phyloP scores from a whole-genome alignment of 2,888 invertebrate genomes.

The Salticus scenicus region DNA sequence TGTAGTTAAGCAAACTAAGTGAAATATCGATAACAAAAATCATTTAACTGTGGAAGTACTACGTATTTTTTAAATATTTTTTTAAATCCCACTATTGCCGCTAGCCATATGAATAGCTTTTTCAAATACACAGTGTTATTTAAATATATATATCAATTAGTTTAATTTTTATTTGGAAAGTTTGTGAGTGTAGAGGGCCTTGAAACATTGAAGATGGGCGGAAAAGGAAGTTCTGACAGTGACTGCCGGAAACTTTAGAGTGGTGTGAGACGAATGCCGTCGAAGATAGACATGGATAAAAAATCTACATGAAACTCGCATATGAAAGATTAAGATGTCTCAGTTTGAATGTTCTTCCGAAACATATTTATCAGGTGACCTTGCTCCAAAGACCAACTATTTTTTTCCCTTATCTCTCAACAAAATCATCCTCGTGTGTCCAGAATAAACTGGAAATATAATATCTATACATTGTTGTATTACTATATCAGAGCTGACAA shows the following conservation, averaged over 20 bases:
- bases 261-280: constrained; percentile 33
- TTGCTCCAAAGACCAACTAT: not conserved
- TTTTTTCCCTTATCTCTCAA: too few relatives aligned
- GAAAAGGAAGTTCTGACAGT: constrained; percentile 51
- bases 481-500: too few relatives aligned
- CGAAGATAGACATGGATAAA: constrained; percentile 30
- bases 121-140: too few relatives aligned
- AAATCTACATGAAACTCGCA: not conserved
- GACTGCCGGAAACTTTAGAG: constrained; percentile 38
- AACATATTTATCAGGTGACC: not conserved
- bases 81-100: too few relatives aligned
- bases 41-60: too few relatives aligned
- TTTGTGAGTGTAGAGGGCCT: constrained; percentile 6
- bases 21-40: too few relatives aligned
- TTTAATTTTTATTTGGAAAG: constrained; percentile 36
- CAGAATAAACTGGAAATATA: too few relatives aligned
- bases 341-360: not conserved
- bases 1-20: too few relatives aligned
- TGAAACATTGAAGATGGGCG: constrained; percentile 33
- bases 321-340: not conserved
- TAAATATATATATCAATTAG: not conserved
- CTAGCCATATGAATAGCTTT: too few relatives aligned
- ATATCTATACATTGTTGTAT: too few relatives aligned
- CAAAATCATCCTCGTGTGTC: too few relatives aligned
- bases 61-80: too few relatives aligned